Conservation (phyloP, 53 echinoderm and acorn worm genomes). For the Actinopyga echinites region DNA sequence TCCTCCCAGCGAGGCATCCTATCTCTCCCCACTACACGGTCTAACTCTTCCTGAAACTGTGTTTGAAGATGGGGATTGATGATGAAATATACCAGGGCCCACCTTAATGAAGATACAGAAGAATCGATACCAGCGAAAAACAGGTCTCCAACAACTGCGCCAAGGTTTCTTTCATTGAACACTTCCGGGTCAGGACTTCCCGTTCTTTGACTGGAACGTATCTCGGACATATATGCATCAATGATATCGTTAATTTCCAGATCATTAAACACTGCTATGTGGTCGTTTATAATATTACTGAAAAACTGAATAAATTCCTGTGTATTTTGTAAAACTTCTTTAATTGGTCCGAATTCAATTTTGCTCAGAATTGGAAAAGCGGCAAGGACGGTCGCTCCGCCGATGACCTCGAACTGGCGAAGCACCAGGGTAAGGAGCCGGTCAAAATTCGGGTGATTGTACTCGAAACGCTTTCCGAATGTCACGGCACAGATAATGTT, state of each 20-base stretch:
- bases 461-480: constrained; percentile 30
- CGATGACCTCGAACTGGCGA: constrained; percentile 33
- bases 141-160: constrained; percentile 14
- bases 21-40: constrained; percentile 17
- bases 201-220: neutral
- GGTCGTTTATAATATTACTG: constrained; percentile 12
- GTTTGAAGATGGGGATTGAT: constrained; percentile 11
- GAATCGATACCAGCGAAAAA: constrained; percentile 47
- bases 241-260: constrained; percentile 23
- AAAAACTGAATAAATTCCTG: constrained; percentile 19
- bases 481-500: constrained; percentile 39
- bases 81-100: constrained; percentile 12
- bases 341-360: constrained; percentile 14
- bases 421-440: constrained; percentile 4
- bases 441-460: constrained; percentile 33
- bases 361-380: constrained; percentile 29
- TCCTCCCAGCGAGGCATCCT: constrained; percentile 28
- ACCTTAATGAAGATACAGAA: constrained; percentile 14
- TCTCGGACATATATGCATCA: constrained; percentile 10
- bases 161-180: constrained; percentile 26
- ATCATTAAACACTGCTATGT: neutral
- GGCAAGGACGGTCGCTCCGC: neutral
- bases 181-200: constrained; percentile 41
- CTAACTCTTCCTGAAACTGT: constrained; percentile 28
- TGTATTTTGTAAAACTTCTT: neutral